Conservation (phyloP, 2,113 vertebrate species). For the Tyrannus savana region DNA sequence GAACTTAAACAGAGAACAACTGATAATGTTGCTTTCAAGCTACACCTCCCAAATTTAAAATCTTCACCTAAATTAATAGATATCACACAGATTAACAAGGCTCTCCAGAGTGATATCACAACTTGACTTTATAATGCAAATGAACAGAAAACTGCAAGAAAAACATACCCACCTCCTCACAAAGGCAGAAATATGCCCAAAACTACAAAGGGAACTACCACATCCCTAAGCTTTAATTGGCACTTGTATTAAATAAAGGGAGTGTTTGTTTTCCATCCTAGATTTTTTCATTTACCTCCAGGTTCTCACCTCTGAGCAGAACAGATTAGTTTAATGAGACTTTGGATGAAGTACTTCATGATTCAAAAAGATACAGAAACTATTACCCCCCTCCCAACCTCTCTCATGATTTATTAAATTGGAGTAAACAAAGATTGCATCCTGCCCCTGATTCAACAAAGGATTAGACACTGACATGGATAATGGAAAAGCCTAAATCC, state of each 20-base stretch:
- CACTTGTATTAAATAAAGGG: neutral
- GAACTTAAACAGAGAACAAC: neutral
- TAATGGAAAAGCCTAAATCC: constrained; percentile 12
- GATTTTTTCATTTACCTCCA: neutral
- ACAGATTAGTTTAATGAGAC: neutral
- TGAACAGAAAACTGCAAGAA: neutral
- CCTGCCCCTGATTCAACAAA: neutral
- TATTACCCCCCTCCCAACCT: neutral
- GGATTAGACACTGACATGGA: neutral
- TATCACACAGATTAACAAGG: neutral
- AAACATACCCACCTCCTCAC: accelerated
- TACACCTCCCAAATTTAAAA: neutral
- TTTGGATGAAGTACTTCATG: neutral
- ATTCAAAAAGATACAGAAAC: neutral
- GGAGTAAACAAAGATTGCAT: neutral
- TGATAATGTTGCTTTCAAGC: neutral
- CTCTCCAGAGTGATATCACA: neutral
- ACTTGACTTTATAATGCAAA: neutral
- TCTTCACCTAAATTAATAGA: neutral
- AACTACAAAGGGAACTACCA: neutral
- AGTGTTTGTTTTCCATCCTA: neutral
- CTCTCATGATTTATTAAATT: neutral
- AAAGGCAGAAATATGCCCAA: neutral
- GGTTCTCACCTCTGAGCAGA: neutral
- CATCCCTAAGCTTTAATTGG: neutral